A percentile compares a stretch with the other conserved stretches of the same genome.
phyloP scores from a whole-genome alignment of 2,888 invertebrate species.

The Andrena marginata region DNA sequence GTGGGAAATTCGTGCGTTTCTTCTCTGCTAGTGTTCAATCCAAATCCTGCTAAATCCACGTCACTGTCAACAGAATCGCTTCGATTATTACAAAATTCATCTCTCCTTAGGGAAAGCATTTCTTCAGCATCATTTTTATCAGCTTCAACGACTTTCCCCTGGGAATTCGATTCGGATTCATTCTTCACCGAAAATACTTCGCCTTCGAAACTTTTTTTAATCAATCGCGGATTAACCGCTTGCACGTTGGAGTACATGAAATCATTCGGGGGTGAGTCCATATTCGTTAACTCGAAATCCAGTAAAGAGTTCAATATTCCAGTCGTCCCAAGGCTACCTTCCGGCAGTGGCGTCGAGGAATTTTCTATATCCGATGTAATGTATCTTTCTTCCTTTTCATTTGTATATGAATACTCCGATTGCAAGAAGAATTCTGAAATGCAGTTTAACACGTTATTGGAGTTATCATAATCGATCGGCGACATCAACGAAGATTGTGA shows the following conservation, averaged over 20 bases:
- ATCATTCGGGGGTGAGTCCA: conserved; percentile 70
- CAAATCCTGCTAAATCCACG: conserved; percentile 49
- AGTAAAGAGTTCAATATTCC: conserved; percentile 65
- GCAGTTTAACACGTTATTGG: conserved; percentile 47
- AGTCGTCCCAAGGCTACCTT: conserved; percentile 51
- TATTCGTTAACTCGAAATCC: conserved; percentile 69
- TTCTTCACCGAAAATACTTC: conserved; percentile 34
- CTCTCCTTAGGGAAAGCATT: not conserved
- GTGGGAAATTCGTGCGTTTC: conserved; percentile 40
- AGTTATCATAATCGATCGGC: conserved; percentile 55
- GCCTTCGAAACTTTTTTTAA: conserved; percentile 49
- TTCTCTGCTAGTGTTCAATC: conserved; percentile 39
- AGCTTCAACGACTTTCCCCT: not conserved
- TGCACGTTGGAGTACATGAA: conserved; percentile 69
- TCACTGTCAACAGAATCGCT: conserved; percentile 37
- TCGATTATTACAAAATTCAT: conserved; percentile 41
- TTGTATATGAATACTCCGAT: conserved; percentile 26
- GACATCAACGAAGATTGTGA: conserved; percentile 55
- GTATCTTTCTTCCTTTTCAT: conserved; percentile 33
- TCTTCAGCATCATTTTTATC: conserved; percentile 6
- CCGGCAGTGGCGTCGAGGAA: conserved; percentile 36
- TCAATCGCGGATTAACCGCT: conserved; percentile 72
- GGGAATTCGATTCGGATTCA: conserved; percentile 5
- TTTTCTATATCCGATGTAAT: conserved; percentile 29
- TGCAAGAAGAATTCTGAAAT: conserved; percentile 60